A percentile compares a stretch with the other conserved stretches of the same genome.
Conservation (phyloP, 92 coral and sea anemone genomes). For the Micromussa lordhowensis region DNA sequence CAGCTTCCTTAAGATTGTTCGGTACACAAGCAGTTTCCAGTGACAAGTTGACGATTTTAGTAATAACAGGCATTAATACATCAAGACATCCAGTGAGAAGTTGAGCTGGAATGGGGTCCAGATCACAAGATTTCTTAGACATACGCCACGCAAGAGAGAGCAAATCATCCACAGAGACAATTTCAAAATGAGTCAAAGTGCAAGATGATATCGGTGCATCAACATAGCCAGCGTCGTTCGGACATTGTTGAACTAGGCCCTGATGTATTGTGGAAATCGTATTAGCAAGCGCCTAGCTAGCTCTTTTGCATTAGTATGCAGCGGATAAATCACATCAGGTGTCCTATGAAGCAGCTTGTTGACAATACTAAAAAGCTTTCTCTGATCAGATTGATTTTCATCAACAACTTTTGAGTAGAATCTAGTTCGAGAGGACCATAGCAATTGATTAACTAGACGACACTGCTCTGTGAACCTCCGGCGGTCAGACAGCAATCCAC, state of each 20-base stretch:
- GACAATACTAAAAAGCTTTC: constrained; percentile 29
- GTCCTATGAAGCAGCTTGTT: constrained; percentile 17
- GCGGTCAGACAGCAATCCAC: constrained; percentile 19
- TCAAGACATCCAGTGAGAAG: too few relatives aligned
- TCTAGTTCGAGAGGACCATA: constrained; percentile 8
- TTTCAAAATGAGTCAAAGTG: constrained; percentile 29
- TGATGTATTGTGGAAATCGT: constrained; percentile 28
- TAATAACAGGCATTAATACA: too few relatives aligned
- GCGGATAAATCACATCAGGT: constrained; percentile 28
- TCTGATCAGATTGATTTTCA: constrained; percentile 33
- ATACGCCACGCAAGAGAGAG: too few relatives aligned
- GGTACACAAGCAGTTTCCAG: too few relatives aligned
- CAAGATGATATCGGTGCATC: constrained; percentile 30
- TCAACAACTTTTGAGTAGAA: constrained; percentile 33
- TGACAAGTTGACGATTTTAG: too few relatives aligned
- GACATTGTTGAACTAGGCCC: constrained; percentile 31
- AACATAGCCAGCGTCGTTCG: constrained; percentile 8
- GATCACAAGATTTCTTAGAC: too few relatives aligned
- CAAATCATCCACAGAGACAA: too few relatives aligned
- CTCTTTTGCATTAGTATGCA: constrained; percentile 12
- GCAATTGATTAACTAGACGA: constrained; percentile 25
- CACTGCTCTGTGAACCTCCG: constrained; percentile 31
- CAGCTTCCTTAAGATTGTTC: too few relatives aligned
- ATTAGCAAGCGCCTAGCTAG: constrained; percentile 30
- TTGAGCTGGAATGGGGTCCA: too few relatives aligned